Evolutionary conservation across 2,797 vertebrate species (phyloP).

Genomic region (Ispidina lecontei): DNA sequence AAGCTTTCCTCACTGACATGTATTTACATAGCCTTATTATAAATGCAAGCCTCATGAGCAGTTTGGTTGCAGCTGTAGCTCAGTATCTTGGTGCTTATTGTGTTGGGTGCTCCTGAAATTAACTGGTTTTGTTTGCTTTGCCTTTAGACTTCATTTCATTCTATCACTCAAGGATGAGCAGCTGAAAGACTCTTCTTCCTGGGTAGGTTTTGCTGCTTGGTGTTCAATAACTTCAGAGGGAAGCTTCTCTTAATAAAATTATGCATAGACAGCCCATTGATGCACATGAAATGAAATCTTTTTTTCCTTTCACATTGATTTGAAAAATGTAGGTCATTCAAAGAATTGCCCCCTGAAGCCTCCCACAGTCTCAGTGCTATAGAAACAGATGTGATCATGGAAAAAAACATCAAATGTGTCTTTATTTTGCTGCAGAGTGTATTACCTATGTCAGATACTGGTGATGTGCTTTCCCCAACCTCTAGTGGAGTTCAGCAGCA

Average conservation of each 20-base stretch:
- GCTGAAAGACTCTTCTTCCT: not conserved
- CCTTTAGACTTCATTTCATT: not conserved
- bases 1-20: rapidly evolving
- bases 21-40: not conserved
- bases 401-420: not conserved
- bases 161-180: not conserved
- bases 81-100: not conserved
- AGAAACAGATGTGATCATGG: not conserved
- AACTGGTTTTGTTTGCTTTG: not conserved
- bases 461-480: not conserved
- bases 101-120: not conserved
- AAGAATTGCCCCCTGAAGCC: not conserved
- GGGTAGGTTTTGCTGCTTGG: not conserved
- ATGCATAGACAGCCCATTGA: not conserved
- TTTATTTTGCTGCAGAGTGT: not conserved
- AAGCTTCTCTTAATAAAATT: not conserved
- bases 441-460: rapidly evolving
- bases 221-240: not conserved
- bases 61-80: not conserved
- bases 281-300: not conserved
- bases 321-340: rapidly evolving
- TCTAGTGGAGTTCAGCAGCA: rapidly evolving
- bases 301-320: not conserved
- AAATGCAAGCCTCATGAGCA: too few species aligned
- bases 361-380: not conserved